Percentiles rank a stretch among this genome's conserved stretches.
phyloP scores from a whole-genome alignment of 2,797 vertebrate species.

The Tarsius wallacei region DNA sequence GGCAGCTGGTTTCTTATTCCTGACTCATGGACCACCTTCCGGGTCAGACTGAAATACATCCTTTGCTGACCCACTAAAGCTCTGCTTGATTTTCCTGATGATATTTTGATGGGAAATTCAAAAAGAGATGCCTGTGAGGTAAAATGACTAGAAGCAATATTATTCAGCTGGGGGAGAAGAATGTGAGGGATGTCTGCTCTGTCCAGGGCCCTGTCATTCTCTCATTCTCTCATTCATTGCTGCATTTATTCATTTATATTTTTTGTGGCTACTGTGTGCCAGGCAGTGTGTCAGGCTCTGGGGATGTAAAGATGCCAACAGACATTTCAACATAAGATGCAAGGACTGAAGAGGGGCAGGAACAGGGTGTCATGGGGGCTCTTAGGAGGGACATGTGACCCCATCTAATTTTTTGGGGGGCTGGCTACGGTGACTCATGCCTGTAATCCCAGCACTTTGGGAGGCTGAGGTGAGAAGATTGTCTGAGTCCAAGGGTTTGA shows the following conservation, averaged over 20 bases:
- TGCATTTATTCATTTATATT: not conserved
- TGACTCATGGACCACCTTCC: not conserved
- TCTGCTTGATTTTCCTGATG: not conserved
- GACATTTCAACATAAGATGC: not conserved
- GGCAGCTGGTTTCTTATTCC: not conserved
- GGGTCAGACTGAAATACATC: constrained; percentile 34
- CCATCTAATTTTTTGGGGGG: too few relatives aligned
- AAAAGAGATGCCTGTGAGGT: constrained; percentile 24
- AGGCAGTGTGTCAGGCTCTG: not conserved
- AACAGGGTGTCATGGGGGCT: not conserved
- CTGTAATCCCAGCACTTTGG: too few relatives aligned
- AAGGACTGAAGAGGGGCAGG: not conserved
- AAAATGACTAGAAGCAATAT: not conserved
- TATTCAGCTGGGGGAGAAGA: not conserved
- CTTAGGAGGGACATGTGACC: not conserved
- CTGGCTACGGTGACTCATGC: too few relatives aligned
- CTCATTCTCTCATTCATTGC: not conserved
- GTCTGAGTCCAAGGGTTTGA: too few relatives aligned
- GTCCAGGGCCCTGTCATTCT: not conserved
- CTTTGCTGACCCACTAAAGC: constrained; percentile 41
- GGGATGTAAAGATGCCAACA: not conserved
- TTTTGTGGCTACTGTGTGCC: not conserved
- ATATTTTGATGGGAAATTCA: constrained; percentile 57
- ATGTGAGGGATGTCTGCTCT: not conserved
- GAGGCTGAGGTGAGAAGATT: too few relatives aligned